Evolutionary conservation across 2,888 invertebrate species (phyloP), one percentile per base, ranked within the genome.

Genomic region (Melinaea marsaeus): DNA sequence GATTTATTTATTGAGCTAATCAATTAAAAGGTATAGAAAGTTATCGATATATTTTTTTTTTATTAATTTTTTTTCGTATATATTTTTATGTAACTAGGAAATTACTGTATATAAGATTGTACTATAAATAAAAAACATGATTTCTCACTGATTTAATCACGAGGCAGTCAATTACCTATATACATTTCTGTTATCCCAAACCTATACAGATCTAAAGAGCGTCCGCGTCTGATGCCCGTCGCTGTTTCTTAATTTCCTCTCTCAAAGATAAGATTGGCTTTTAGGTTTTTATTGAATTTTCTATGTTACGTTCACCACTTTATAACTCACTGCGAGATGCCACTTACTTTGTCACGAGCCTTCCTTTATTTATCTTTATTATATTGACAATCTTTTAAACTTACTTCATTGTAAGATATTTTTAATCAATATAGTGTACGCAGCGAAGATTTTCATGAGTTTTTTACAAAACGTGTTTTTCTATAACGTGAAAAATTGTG

Each of bases 251-350:
- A 90, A 90, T 90, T 90, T 90, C 90, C 90, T 90, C 85, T 85
- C 77, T 77, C 78, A 69, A 77, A 88, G 90, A 90, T 90, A 90
- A 90, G 90, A 90, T 89, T 90, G 89, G 90, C 90, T 90, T 90
- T 90, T 88, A 89, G 90, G 86, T 90, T 90, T 90, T 90, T 90
- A 90, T 90, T 90, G 89, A 90, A 88, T 90, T 90, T 89, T 88
- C 89, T 87, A 76, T 85, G 83, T 84, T 83, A 85, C 81, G 81
- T 81, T 80, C 72, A 79, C 77, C 83, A 68, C 68, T 86, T 88
- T 85, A 86, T 82, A 83, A 84, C 82, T 83, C 77, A 76, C 77
- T 76, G 72, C 73, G 71, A 57, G 67, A 65, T 64, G 62, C 55
- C 62, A 61, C 66, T 70, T 71, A 69, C 51, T 60, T 63, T 64